Base-by-base conservation (phyloP, 2,888 invertebrate species). In the Ecliptopera silaceata region DNA sequence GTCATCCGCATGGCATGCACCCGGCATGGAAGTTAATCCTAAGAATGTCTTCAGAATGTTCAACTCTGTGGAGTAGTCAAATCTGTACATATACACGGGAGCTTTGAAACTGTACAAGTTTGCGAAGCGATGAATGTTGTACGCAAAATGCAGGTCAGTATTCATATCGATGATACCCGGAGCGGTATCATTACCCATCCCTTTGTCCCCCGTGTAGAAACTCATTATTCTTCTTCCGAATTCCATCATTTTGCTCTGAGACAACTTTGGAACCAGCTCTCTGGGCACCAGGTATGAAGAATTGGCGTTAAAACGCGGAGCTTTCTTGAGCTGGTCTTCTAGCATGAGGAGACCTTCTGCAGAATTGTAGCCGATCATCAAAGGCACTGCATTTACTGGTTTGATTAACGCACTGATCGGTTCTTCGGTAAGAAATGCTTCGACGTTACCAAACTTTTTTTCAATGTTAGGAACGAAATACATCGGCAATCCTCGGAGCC, bases 1-100 rank as follows among this genome's bases (percentile, higher is more conserved):
- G 2, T 92, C 92, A 53, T 92, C 92, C 0, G 84, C 88, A 36
- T 92, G 92, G 20, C 82, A 80, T 0, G 83, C 87, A 0, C 92
- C 92, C 69, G 74, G 66, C 42, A 79, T 58, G 1, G 76, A 47
- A 0, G 59, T 38, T 1, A 67, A 11, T 3, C 73, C 75, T 1
- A 71, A 41, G 3, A 69, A 6, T 6, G 50, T 61, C 59, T 84
- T 86, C 1, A 82, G 34, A 15, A 83, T 36, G 61, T 86, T 88
- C 46, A 86, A 70, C n/a, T 83, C 76, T 0, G 81, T 82, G 1
- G 72, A 74, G 39, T 74, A 81, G 38, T 81, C 75, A 52, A 88
- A 86, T 50, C 70, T 74, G 31, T 84, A 87, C 69, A 86, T 68
- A 42, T 77, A 86, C 0, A 76, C 60, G 0, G 80, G 75, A 5